phyloP scores from a whole-genome alignment of 2,797 vertebrate species.

The Masticophis lateralis region DNA sequence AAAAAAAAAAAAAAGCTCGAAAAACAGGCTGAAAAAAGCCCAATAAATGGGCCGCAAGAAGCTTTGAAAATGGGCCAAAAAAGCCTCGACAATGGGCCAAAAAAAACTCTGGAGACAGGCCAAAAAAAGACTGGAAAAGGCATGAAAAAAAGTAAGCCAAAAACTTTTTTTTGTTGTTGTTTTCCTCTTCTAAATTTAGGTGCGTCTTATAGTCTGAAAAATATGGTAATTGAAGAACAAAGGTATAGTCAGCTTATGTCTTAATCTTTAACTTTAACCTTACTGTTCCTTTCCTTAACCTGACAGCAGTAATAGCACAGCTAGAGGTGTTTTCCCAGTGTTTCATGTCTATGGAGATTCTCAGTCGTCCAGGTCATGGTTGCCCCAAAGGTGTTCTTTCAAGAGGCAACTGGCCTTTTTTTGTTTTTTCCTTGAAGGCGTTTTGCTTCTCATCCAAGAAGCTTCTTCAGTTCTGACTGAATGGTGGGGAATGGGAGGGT shows the following conservation, averaged over 20 bases:
- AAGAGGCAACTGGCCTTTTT: background rate
- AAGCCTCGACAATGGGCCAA: too few species aligned
- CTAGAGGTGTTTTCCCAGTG: background rate
- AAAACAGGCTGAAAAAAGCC: too few species aligned
- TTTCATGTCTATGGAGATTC: background rate
- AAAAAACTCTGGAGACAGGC: too few species aligned
- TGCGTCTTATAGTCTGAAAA: too few species aligned
- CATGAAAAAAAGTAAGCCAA: too few species aligned
- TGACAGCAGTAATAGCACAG: background rate
- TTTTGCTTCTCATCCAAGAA: background rate
- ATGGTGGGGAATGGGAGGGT: background rate
- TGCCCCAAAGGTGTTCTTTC: background rate
- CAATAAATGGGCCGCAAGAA: too few species aligned
- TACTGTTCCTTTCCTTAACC: background rate
- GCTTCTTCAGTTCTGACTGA: background rate
- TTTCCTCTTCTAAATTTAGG: too few species aligned
- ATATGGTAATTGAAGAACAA: background rate
- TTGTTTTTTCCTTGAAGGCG: background rate
- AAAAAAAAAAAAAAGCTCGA: too few species aligned
- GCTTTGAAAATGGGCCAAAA: too few species aligned
- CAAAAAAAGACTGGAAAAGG: too few species aligned
- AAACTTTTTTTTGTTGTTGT: too few species aligned
- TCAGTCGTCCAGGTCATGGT: background rate
- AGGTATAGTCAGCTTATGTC: background rate
- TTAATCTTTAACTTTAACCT: background rate